phyloP scores from a whole-genome alignment of 2,888 invertebrate genomes.

The Myopa testacea region DNA sequence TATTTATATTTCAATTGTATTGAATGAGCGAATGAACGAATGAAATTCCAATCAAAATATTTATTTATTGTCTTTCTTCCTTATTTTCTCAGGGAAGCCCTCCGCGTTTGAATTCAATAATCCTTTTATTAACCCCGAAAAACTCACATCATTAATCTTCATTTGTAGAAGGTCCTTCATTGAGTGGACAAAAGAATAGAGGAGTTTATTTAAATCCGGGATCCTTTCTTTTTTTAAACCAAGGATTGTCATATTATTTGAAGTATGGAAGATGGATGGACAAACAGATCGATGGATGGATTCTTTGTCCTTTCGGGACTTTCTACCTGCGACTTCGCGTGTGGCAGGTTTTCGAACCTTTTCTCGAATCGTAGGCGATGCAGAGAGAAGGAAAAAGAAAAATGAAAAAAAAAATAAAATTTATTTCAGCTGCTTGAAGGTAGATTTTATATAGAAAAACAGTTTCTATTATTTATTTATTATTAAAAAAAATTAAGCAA shows the following conservation, averaged over 20 bases:
- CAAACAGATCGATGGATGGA: neutral
- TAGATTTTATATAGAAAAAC: no score
- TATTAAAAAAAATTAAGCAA: no score
- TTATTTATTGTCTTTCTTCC: neutral
- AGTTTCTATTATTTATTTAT: no score
- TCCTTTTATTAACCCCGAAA: neutral
- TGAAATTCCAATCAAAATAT: neutral
- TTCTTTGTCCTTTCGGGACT: neutral
- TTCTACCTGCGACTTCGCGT: neutral
- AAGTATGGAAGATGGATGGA: neutral
- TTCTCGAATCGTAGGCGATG: no score
- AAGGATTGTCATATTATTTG: neutral
- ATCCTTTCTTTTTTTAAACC: neutral
- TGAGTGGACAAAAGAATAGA: neutral
- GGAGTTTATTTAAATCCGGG: no score
- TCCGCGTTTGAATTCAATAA: neutral
- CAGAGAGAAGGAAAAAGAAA: no score
- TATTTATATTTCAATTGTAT: neutral
- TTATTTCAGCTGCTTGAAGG: no score
- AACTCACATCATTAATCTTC: slow-evolving; percentile 4
- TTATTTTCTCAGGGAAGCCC: neutral
- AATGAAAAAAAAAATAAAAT: no score
- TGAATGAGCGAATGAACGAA: neutral
- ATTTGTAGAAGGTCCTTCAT: neutral
- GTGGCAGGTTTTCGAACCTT: no score